Evolutionary conservation across 1,140 invertebrate genomes (phyloP), one percentile per base, ranked within the genome.

Genomic region (Neelides sp.): DNA sequence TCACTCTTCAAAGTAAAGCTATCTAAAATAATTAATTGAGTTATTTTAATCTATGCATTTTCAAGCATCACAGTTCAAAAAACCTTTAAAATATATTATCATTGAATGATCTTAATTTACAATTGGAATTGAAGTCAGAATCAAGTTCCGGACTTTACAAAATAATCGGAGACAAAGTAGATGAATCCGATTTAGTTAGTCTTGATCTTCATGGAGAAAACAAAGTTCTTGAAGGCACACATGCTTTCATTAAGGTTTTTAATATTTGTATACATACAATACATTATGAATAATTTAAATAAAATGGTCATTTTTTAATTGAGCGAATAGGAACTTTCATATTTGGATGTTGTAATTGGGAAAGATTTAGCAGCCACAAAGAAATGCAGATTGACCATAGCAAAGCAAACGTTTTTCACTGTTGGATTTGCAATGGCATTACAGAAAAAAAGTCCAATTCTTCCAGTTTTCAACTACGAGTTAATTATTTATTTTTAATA

Each of bases 241-340:
- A 37, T n/a, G 62, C 59, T 22, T 64, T 62, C 44, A 61, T 62
- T 3, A 65, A 64, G 53, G 62, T 62, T 26, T 3, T 26, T 37
- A 19, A 32, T 4, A 8, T 15, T 35, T n/a, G 1, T 24, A n/a
- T 46, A 4, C 24, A 46, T 15, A 12, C 24, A 12, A 34, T 19
- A 20, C 8, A 7, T 26, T 26, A 30, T 28, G 32, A 7, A n/a
- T 10, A 19, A 19, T 37, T 48, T 22, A 4, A 37, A 17, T 32
- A 17, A 28, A 32, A n/a, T 36, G 12, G 10, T 13, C 2, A 13
- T 35, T 1, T 54, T 2, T 2, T 15, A 15, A 13, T 55, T 28
- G n/a, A 17, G 19, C 28, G 36, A 34, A 4, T 19, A 66, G 65
- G 63, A 64, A 52, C 62, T 63, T 49, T 65, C 64, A 1, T 65